Evolutionary conservation across 2,888 invertebrate genomes (phyloP).

Genomic region (Ormyrus labotus): DNA sequence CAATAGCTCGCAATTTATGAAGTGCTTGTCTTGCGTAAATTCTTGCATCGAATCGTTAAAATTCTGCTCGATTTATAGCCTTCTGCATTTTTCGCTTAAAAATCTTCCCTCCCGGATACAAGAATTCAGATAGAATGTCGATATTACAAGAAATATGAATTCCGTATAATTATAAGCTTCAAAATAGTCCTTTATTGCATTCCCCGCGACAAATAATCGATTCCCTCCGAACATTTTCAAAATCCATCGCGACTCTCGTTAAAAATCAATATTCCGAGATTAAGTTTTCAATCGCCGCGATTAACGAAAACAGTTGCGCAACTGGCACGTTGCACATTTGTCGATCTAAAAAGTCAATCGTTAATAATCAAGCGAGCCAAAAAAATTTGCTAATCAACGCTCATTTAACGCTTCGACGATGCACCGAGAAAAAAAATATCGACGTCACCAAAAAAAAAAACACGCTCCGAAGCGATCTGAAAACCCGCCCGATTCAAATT

Average conservation of each 20-base stretch:
- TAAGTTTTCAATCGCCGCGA: too few relatives aligned
- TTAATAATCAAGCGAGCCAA: too few relatives aligned
- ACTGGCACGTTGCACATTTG: too few relatives aligned
- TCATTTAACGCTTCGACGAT: too few relatives aligned
- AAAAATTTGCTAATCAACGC: too few relatives aligned
- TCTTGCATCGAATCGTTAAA: conserved; percentile 56
- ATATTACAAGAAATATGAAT: conserved; percentile 46
- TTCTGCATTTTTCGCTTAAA: conserved; percentile 49
- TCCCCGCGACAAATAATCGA: conserved; percentile 8
- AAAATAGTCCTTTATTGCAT: not conserved
- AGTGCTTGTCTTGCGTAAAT: conserved; percentile 57
- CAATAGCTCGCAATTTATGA: conserved; percentile 55
- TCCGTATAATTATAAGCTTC: conserved; percentile 28
- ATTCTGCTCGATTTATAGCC: conserved; percentile 54
- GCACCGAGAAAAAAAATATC: too few relatives aligned
- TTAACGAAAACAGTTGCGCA: too few relatives aligned
- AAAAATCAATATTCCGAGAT: too few relatives aligned
- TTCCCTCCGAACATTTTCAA: not conserved
- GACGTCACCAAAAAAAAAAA: too few relatives aligned
- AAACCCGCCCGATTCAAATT: conserved; percentile 9
- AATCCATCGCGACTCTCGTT: too few relatives aligned
- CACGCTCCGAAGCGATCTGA: too few relatives aligned
- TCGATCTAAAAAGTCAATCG: too few relatives aligned
- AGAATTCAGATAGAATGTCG: conserved; percentile 52
- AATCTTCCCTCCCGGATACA: conserved; percentile 40